phyloP scores from a whole-genome alignment of 2,888 invertebrate genomes.

The Parelbella ahira region DNA sequence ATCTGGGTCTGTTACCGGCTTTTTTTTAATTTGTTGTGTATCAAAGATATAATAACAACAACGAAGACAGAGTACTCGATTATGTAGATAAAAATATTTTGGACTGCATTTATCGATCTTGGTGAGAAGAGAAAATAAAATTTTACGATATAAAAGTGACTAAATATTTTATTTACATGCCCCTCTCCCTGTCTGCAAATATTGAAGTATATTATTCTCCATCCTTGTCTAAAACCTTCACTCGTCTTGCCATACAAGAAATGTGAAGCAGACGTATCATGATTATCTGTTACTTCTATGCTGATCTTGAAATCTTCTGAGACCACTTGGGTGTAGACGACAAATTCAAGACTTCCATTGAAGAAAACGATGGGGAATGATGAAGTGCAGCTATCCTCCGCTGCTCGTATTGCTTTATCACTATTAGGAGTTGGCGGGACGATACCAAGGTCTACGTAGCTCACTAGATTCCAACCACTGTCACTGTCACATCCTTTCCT shows the following conservation, averaged over 20 bases:
- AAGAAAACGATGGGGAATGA: constrained; percentile 34
- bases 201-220: constrained; percentile 32
- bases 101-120: no score
- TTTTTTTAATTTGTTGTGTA: no score
- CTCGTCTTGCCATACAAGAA: constrained; percentile 25
- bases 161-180: constrained; percentile 33
- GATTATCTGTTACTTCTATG: constrained; percentile 33
- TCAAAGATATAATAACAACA: no score
- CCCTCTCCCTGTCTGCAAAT: constrained; percentile 29
- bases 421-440: constrained; percentile 8
- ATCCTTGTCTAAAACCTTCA: constrained; percentile 32
- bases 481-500: constrained; percentile 27
- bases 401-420: constrained; percentile 30
- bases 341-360: constrained; percentile 31
- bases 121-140: no score
- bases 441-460: constrained; percentile 22
- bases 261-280: constrained; percentile 22
- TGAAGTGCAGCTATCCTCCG: constrained; percentile 33
- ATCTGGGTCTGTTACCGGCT: no score
- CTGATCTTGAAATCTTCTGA: constrained; percentile 33
- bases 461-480: constrained; percentile 28
- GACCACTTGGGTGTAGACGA: constrained; percentile 31
- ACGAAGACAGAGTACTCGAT: no score
- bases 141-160: no score
- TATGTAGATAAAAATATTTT: no score